Conservation (phyloP, 1,140 invertebrate species). For the Drosophila dunni region DNA sequence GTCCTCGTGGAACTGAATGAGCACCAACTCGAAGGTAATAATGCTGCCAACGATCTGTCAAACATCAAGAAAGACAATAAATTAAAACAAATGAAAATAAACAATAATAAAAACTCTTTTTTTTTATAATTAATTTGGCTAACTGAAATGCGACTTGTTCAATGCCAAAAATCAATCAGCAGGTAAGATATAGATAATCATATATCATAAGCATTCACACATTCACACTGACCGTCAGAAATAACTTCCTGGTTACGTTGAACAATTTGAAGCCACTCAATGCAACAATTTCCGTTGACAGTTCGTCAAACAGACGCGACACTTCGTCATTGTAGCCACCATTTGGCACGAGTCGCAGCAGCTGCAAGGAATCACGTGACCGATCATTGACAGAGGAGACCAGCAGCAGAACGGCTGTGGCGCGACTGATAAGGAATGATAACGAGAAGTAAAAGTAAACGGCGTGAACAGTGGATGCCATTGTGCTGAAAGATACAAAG, state of each 20-base stretch:
- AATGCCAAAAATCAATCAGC: conserved; percentile 22
- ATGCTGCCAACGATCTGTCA: conserved; percentile 87
- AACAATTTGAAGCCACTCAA: conserved; percentile 88
- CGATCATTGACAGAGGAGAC: conserved; percentile 87
- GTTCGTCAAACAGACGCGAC: conserved; percentile 86
- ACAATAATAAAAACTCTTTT: no score
- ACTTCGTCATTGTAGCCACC: conserved; percentile 86
- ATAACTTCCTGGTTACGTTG: conserved; percentile 87
- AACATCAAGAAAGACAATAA: neutral
- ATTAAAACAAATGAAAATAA: no score
- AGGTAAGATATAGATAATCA: neutral
- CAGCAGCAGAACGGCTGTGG: conserved; percentile 86
- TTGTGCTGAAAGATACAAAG: conserved; percentile 54
- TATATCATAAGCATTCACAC: neutral
- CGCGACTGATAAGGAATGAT: conserved; percentile 86
- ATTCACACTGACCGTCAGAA: conserved; percentile 83
- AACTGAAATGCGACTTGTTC: neutral
- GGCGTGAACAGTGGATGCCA: conserved; percentile 72
- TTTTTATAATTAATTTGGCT: neutral
- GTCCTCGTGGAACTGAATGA: conserved; percentile 85
- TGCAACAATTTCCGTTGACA: conserved; percentile 86
- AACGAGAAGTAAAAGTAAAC: conserved; percentile 89
- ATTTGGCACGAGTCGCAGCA: conserved; percentile 86
- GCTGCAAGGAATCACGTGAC: conserved; percentile 85
- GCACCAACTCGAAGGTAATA: conserved; percentile 88